Evolutionary conservation across 2,113 vertebrate genomes (phyloP).

Genomic region (Podiceps cristatus): DNA sequence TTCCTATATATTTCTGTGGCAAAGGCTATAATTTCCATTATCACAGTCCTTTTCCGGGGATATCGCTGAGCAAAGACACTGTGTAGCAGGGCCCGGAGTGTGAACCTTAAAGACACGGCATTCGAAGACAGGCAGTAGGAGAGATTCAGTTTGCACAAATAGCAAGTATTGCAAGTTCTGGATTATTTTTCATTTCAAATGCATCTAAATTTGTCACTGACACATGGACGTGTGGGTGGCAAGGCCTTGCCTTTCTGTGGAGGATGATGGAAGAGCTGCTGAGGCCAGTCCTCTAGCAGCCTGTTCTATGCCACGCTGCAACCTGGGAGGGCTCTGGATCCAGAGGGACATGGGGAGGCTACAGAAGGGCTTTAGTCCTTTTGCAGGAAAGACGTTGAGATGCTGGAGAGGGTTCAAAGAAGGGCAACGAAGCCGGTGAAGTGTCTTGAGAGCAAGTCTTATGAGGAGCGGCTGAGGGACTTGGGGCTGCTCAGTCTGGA

Average conservation of each 20-base stretch:
- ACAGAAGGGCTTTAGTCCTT: background rate
- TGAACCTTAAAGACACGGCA: background rate
- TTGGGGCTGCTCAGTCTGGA: too few relatives aligned
- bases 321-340: background rate
- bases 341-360: background rate
- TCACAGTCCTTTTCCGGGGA: background rate
- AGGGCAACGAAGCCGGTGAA: too few relatives aligned
- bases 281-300: background rate
- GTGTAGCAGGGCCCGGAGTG: background rate
- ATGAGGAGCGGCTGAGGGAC: too few relatives aligned
- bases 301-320: rapidly evolving
- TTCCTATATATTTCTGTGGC: background rate
- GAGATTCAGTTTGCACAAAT: background rate
- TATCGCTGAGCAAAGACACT: background rate
- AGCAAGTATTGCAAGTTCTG: background rate
- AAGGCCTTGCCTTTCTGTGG: background rate
- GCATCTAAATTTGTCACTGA: background rate
- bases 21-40: background rate
- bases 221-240: rapidly evolving
- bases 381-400: background rate
- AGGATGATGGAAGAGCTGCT: background rate
- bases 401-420: too few relatives aligned
- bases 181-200: background rate
- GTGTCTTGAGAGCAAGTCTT: too few relatives aligned
- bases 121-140: background rate